These are phyloP conservation scores for Calliphora vicina DNA, from an alignment of 1,140 invertebrate genomes.

Conservation along the genomic window DNA sequence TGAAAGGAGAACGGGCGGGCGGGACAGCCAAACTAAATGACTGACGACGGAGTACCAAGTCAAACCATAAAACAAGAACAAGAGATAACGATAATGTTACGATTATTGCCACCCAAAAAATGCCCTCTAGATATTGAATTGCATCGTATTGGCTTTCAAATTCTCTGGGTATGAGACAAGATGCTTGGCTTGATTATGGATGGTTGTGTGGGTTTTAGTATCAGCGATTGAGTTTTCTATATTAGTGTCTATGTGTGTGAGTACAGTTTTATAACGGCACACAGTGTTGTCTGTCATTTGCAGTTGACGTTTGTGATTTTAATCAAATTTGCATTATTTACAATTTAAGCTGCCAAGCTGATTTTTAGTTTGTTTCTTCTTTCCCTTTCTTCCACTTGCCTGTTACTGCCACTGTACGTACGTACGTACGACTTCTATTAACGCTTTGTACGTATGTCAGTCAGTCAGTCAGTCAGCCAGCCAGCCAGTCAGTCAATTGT, in stretches of 20 bases:
- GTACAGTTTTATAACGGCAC: not conserved
- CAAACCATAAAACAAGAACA: not conserved
- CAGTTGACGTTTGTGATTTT: slow-evolving; percentile 34
- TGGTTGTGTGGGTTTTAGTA: not conserved
- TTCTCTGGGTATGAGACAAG: not conserved
- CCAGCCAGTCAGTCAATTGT: not conserved
- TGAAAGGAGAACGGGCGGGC: not conserved
- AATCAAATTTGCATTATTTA: slow-evolving; percentile 35
- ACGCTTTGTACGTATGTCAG: not conserved
- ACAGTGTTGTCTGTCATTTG: slow-evolving; percentile 29
- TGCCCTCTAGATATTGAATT: slow-evolving; percentile 20
- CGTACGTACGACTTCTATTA: not conserved
- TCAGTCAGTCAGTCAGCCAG: too few species aligned
- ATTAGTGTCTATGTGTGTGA: not conserved
- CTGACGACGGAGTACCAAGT: not conserved
- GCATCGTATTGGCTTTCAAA: slow-evolving; percentile 10
- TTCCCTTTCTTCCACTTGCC: not conserved
- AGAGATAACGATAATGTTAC: not conserved
- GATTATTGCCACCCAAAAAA: not conserved
- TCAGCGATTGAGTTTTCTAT: not conserved
- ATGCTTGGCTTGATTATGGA: not conserved
- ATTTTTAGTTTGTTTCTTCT: not conserved
- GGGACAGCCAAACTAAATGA: not conserved
- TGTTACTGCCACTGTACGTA: not conserved
- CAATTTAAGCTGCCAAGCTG: slow-evolving; percentile 18